Percentiles rank a stretch among this genome's conserved stretches.
Conservation (phyloP, 2,888 invertebrate genomes). For the Punctoribates punctum region DNA sequence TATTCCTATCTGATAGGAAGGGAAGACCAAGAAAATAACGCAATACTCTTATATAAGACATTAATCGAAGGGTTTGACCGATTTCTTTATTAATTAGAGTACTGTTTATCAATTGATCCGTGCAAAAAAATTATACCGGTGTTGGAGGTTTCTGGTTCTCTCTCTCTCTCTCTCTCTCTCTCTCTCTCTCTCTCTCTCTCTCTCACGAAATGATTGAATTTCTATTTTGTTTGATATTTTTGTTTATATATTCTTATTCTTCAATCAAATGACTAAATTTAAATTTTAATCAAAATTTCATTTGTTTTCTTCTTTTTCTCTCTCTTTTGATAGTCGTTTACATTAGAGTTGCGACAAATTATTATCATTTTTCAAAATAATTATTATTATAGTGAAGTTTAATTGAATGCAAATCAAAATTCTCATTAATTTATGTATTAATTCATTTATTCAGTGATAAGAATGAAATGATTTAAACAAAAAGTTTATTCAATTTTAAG, state of each 20-base stretch:
- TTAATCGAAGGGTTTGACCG: constrained; percentile 16
- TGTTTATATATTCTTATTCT: neutral
- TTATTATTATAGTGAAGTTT: no score
- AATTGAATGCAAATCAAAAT: no score
- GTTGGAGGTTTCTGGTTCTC: constrained; percentile 24
- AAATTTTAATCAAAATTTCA: constrained; percentile 7
- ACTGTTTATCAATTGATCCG: neutral
- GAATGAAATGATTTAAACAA: no score
- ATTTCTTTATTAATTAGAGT: neutral
- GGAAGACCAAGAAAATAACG: no score
- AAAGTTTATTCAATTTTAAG: no score
- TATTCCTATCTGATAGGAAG: no score
- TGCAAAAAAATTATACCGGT: no score
- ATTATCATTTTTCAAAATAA: no score
- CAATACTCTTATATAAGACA: neutral
- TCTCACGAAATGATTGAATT: neutral
- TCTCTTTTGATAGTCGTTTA: no score
- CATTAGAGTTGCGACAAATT: no score
- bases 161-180: constrained; percentile 38
- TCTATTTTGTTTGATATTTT: neutral
- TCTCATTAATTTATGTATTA: no score
- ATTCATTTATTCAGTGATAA: no score
- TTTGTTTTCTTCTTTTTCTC: neutral
- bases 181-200: constrained; percentile 35
- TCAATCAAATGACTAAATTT: neutral